phyloP scores from a whole-genome alignment of 1,140 invertebrate species.

The Periplaneta americana region DNA sequence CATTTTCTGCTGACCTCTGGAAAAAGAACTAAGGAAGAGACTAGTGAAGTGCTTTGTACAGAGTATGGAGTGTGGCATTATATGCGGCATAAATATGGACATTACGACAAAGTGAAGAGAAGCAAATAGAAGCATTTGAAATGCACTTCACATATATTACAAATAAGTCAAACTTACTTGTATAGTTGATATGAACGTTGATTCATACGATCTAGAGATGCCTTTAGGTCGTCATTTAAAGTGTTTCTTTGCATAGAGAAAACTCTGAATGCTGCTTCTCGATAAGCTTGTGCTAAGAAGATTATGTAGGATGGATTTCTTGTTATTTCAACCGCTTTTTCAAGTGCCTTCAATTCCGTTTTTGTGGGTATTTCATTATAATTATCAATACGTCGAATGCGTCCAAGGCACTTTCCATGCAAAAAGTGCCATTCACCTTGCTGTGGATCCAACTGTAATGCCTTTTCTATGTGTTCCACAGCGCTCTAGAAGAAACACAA shows the following conservation, averaged over 20 bases:
- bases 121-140: no score
- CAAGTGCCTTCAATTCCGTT: neutral
- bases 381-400: neutral
- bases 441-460: neutral
- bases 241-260: neutral
- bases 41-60: no score
- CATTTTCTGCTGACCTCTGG: no score
- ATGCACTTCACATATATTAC: no score
- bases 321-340: conserved; percentile 1
- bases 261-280: neutral
- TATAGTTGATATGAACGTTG: neutral
- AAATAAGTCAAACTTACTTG: neutral
- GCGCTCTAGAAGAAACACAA: neutral
- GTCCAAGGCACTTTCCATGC: neutral
- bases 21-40: no score
- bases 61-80: no score
- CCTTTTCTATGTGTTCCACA: neutral
- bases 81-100: no score
- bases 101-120: no score
- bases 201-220: neutral
- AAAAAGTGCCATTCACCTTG: conserved; percentile 10
- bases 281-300: conserved; percentile 1
- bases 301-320: conserved; percentile 1
- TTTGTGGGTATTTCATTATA: neutral
- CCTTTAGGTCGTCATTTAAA: neutral